Conservation (phyloP, 2,888 invertebrate species). For the Papilio protenor region DNA sequence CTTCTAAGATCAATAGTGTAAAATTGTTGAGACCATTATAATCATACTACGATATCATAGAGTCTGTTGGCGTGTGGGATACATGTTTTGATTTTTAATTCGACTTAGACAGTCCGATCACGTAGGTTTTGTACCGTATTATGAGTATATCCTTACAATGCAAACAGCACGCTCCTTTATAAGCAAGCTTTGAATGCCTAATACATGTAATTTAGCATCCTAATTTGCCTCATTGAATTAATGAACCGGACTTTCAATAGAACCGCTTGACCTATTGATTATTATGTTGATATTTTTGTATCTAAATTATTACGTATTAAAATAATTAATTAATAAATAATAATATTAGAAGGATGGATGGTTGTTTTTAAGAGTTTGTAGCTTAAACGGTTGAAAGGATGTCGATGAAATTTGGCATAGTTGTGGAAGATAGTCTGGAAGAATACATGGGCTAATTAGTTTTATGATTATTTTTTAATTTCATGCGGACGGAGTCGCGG, state of each 20-base stretch:
- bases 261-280: slow-evolving; percentile 5
- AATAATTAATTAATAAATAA: too few species aligned
- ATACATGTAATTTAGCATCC: slow-evolving; percentile 4
- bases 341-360: too few species aligned
- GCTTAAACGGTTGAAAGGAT: too few species aligned
- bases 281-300: not conserved
- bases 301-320: not conserved
- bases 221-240: slow-evolving; percentile 28
- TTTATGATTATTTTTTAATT: too few species aligned
- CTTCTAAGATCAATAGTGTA: not conserved
- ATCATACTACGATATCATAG: not conserved
- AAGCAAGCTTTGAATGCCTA: slow-evolving; percentile 18
- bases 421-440: too few species aligned
- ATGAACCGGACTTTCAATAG: slow-evolving; percentile 13
- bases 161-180: slow-evolving; percentile 20
- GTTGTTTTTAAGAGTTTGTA: too few species aligned
- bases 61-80: not conserved
- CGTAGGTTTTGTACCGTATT: slow-evolving; percentile 16
- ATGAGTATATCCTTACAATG: slow-evolving; percentile 23
- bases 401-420: too few species aligned
- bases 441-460: too few species aligned
- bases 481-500: too few species aligned
- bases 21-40: not conserved
- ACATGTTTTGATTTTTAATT: slow-evolving; percentile 27
- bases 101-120: not conserved